Conservation (phyloP, 1,140 invertebrate genomes). For the Coelopa frigida region DNA sequence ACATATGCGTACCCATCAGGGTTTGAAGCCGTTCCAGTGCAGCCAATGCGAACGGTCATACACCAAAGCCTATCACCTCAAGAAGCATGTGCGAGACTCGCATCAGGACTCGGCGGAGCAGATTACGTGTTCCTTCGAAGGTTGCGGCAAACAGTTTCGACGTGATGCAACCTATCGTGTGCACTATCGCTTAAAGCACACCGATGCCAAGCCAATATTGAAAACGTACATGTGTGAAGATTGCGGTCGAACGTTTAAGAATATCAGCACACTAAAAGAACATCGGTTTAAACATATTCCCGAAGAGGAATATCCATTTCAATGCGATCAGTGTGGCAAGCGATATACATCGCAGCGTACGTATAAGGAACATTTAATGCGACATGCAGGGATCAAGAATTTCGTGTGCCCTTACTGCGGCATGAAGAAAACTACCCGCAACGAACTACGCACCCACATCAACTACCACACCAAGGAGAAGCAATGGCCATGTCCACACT, state of each 20-base stretch:
- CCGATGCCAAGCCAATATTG: background rate
- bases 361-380: slow-evolving; percentile 11
- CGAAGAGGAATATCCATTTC: slow-evolving; percentile 8
- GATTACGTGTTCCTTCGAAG: slow-evolving; percentile 3
- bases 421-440: slow-evolving; percentile 10
- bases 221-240: slow-evolving; percentile 11
- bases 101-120: background rate
- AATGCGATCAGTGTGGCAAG: slow-evolving; percentile 14
- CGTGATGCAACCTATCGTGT: background rate
- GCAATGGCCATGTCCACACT: slow-evolving; percentile 13
- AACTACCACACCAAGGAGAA: slow-evolving; percentile 16
- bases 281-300: slow-evolving; percentile 10
- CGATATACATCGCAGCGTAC: background rate
- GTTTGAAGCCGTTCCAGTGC: slow-evolving; percentile 5
- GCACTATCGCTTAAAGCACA: slow-evolving; percentile 9
- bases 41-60: slow-evolving; percentile 3
- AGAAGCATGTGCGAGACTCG: background rate
- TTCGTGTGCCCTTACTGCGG: slow-evolving; percentile 12
- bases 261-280: background rate
- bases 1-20: slow-evolving; percentile 10
- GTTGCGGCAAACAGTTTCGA: slow-evolving; percentile 4
- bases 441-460: slow-evolving; percentile 13
- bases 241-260: slow-evolving; percentile 7
- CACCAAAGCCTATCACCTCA: background rate
- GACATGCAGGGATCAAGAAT: slow-evolving; percentile 17